Base-by-base conservation (phyloP, 2,888 invertebrate species). In the Antitype chi region DNA sequence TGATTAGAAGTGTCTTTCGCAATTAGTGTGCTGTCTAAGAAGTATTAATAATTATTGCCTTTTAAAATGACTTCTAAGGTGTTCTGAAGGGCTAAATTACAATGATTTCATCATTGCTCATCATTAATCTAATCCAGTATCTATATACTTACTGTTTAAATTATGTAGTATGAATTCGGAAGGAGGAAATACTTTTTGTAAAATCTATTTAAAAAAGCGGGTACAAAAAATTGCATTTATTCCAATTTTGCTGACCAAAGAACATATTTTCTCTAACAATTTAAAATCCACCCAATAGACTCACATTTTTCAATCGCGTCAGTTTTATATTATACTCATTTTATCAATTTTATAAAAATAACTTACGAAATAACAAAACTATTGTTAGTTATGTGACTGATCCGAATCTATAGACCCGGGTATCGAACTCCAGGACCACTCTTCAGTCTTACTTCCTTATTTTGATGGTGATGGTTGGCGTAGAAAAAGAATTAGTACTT, bases 301-400 rank as follows among this genome's bases (percentile, higher is more conserved):
- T 77, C 23, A 25, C 25, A 57, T 52, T 57, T 52, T 20, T 17
- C 20, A 47, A 59, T 38, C 0, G 49, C 28, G 62, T 79, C 83
- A 82, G 5, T 64, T 53, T 53, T 28, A 47, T 20, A 25, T 53
- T 43, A 49, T 53, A 53, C 79, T 38, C 25, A 66, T 23, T 17
- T 69, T 71, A 64, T 75, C 11, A 49, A 20, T 76, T 32, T 64
- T 53, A 82, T 32, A 49, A 60, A 60, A 78, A 82, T 64, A 77
- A 69, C 82, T 77, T 82, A 79, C 17, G 8, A 15, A 25, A 4
- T 52, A 66, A 75, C 20, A 60, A 52, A 11, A n/a, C 43, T 76
- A 76, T 53, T 1, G 59, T 25, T 79, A 59, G 25, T 80, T 28
- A 77, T 69, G 59, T 60, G 69, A 82, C 83, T 80, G 83, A 78